Conservation (phyloP, 2,888 invertebrate species). For the Arge pagana region DNA sequence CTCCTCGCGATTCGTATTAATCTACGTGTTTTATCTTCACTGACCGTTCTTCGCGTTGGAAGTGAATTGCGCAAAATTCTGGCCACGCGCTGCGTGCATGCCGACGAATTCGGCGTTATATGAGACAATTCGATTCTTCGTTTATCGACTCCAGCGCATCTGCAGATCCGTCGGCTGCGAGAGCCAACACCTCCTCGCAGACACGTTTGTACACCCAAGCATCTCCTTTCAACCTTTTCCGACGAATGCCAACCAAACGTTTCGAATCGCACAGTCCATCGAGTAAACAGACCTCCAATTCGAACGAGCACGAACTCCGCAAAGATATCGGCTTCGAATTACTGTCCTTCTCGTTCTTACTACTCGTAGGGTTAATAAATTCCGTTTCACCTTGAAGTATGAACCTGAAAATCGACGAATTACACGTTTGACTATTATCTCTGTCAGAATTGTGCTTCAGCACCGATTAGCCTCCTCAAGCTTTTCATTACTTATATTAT, state of each 20-base stretch:
- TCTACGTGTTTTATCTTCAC: too few relatives aligned
- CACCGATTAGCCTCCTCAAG: too few relatives aligned
- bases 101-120: slow-evolving; percentile 33
- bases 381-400: slow-evolving; percentile 69
- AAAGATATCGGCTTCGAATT: slow-evolving; percentile 40
- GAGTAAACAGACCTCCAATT: slow-evolving; percentile 69
- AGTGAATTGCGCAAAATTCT: too few relatives aligned
- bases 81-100: too few relatives aligned
- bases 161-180: slow-evolving; percentile 57
- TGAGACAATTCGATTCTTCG: slow-evolving; percentile 48
- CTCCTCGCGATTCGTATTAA: too few relatives aligned
- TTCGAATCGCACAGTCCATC: slow-evolving; percentile 54
- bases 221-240: slow-evolving; percentile 77
- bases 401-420: slow-evolving; percentile 66
- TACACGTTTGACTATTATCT: too few relatives aligned
- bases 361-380: slow-evolving; percentile 30
- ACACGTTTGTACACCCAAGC: slow-evolving; percentile 81
- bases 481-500: too few relatives aligned
- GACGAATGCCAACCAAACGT: slow-evolving; percentile 66
- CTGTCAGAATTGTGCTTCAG: too few relatives aligned
- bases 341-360: slow-evolving; percentile 35
- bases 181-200: slow-evolving; percentile 72
- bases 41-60: too few relatives aligned
- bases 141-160: slow-evolving; percentile 27
- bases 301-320: slow-evolving; percentile 65